Evolutionary conservation across 2,113 vertebrate species (phyloP).

Genomic region (Pluvialis apricaria): DNA sequence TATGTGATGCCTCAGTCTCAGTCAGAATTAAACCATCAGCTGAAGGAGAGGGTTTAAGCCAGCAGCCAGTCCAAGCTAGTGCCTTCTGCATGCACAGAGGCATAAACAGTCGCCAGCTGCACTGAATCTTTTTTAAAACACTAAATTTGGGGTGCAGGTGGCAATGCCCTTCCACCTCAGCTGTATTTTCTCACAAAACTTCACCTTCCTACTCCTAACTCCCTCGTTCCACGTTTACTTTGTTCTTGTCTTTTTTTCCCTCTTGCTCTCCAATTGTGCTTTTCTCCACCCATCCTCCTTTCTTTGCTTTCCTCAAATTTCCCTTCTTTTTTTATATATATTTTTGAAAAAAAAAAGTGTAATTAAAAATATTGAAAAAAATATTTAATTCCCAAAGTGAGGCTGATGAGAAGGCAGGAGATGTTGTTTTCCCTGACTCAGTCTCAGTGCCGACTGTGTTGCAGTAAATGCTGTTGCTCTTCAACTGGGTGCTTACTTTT

Average conservation of each 20-base stretch:
- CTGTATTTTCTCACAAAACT: neutral
- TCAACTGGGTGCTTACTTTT: neutral
- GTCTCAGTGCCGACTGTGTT: neutral
- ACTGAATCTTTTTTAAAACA: neutral
- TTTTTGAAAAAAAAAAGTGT: fast-evolving
- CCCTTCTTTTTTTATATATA: neutral
- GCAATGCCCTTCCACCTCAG: neutral
- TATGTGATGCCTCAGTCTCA: neutral
- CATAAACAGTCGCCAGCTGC: neutral
- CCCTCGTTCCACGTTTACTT: neutral
- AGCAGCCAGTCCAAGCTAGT: neutral
- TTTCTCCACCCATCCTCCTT: neutral
- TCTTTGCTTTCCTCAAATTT: neutral
- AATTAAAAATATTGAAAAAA: neutral
- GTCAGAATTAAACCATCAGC: neutral
- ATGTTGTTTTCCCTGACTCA: neutral
- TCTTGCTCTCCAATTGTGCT: neutral
- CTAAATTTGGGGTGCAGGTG: neutral
- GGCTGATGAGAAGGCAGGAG: neutral
- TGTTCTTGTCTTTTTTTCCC: neutral
- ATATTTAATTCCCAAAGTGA: neutral
- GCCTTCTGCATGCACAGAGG: neutral
- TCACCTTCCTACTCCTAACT: neutral
- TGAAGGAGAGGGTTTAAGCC: neutral
- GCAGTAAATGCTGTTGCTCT: neutral